Conservation (phyloP, 2,113 vertebrate genomes). For the Carollia perspicillata region DNA sequence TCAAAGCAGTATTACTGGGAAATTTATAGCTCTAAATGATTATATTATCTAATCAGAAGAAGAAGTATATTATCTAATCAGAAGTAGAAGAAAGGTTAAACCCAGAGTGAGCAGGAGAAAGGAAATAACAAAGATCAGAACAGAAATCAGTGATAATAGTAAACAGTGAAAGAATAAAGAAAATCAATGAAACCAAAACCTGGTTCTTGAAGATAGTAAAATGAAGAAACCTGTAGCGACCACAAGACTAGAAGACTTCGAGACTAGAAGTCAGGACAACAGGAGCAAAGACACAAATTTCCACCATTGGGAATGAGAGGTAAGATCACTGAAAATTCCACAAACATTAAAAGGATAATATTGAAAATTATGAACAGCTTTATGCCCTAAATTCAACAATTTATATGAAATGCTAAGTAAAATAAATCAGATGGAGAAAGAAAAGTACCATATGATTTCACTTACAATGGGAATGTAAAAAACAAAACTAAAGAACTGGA, state of each 20-base stretch:
- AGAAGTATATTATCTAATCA: too few species aligned
- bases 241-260: too few species aligned
- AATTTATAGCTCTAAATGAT: background rate
- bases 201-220: background rate
- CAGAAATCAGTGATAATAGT: background rate
- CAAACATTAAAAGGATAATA: background rate
- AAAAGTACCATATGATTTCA: background rate
- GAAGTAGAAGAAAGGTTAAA: background rate
- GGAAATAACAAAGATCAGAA: background rate
- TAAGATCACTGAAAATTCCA: background rate
- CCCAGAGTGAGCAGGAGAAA: background rate
- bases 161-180: background rate
- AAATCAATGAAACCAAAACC: background rate
- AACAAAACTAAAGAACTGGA: background rate
- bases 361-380: background rate
- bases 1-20: background rate
- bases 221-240: background rate
- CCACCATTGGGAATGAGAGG: background rate
- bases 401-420: background rate
- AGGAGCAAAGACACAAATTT: background rate
- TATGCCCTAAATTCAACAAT: background rate
- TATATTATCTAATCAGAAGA: too few species aligned
- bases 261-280: too few species aligned
- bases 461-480: background rate
- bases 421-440: background rate